A percentile compares a stretch with the other conserved stretches of the same genome.
phyloP scores from a whole-genome alignment of 2,113 vertebrate genomes.

The Callorhinus ursinus region DNA sequence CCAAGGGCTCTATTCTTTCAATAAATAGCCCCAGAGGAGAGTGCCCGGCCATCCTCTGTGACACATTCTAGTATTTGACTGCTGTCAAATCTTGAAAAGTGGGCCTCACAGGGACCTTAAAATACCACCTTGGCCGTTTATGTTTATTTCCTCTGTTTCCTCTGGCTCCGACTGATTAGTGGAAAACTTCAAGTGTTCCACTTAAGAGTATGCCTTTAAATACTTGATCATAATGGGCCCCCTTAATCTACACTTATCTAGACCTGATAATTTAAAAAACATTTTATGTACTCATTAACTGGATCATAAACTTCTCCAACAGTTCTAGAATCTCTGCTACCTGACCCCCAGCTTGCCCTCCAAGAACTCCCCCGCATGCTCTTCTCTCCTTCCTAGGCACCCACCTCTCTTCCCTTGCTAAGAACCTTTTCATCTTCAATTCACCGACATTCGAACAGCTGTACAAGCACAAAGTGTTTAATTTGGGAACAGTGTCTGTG shows the following conservation, averaged over 20 bases:
- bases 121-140: not conserved
- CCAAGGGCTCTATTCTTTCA: not conserved
- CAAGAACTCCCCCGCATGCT: not conserved
- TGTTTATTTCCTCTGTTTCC: not conserved
- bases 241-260: not conserved
- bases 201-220: slow-evolving; percentile 43
- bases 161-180: slow-evolving; percentile 13
- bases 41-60: not conserved
- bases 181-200: not conserved
- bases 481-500: slow-evolving; percentile 60
- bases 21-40: not conserved
- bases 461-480: slow-evolving; percentile 38
- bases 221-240: not conserved
- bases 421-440: slow-evolving; percentile 15
- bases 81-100: not conserved
- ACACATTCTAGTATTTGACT: not conserved
- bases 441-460: slow-evolving; percentile 41
- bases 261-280: slow-evolving; percentile 52
- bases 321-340: not conserved
- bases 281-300: not conserved
- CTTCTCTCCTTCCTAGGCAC: not conserved
- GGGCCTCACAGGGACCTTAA: not conserved
- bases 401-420: slow-evolving; percentile 4
- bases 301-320: not conserved
- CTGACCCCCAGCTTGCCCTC: not conserved